Conservation (phyloP, 2,888 invertebrate genomes). For the Dolichomitus sp. region DNA sequence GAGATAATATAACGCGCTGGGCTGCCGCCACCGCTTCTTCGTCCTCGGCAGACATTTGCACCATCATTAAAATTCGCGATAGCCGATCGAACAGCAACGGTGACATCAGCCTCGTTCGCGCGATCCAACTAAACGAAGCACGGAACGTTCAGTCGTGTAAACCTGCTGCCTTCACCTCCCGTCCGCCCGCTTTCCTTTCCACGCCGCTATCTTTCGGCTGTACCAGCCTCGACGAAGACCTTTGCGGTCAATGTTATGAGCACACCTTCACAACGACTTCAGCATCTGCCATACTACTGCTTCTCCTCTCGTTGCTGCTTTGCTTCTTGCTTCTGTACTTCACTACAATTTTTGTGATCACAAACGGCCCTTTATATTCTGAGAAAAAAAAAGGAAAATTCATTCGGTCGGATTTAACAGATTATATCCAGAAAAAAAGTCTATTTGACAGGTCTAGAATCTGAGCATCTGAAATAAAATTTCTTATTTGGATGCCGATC, state of each 20-base stretch:
- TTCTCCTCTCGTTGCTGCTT: no score
- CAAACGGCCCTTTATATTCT: neutral
- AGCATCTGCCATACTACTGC: neutral
- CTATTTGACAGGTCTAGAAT: no score
- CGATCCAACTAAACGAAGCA: constrained; percentile 84
- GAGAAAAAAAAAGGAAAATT: neutral
- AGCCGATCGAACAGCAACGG: constrained; percentile 85
- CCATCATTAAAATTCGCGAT: constrained; percentile 86
- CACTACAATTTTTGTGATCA: neutral
- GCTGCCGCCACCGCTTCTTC: constrained; percentile 72
- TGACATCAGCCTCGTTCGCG: constrained; percentile 85
- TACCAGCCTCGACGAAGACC: constrained; percentile 25
- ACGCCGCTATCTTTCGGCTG: constrained; percentile 42
- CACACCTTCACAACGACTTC: neutral
- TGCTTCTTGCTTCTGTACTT: neutral
- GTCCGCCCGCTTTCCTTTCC: constrained; percentile 42
- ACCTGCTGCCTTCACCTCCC: constrained; percentile 71
- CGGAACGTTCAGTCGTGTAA: constrained; percentile 81
- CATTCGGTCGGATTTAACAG: neutral
- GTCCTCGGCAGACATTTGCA: constrained; percentile 83
- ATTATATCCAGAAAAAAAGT: no score
- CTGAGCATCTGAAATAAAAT: neutral
- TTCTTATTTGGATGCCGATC: no score
- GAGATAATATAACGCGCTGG: constrained; percentile 84
- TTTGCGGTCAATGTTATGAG: constrained; percentile 22